Evolutionary conservation across 1,140 invertebrate genomes (phyloP).

Genomic region (Bombyx mori): ASM3026992v2 NC_085114.1:7168501-7169000

Average conservation of each 20-base stretch:
- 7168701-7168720: constrained; percentile 12
- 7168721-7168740: constrained; percentile 22
- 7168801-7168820: constrained; percentile 71
- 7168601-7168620: constrained; percentile 17
- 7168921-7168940: constrained; percentile 49
- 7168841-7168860: constrained; percentile 67
- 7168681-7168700: constrained; percentile 37
- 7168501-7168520: too few species aligned
- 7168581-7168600: too few species aligned
- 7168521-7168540: too few species aligned
- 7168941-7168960: constrained; percentile 63
- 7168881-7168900: constrained; percentile 46
- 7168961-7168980: constrained; percentile 53
- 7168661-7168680: constrained; percentile 62
- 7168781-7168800: constrained; percentile 54
- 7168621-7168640: constrained; percentile 57
- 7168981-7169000: constrained; percentile 61
- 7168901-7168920: constrained; percentile 43
- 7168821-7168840: constrained; percentile 70
- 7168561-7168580: too few species aligned
- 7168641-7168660: constrained; percentile 49
- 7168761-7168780: constrained; percentile 15
- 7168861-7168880: constrained; percentile 47
- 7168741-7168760: constrained; percentile 10
- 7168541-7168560: too few species aligned